Evolutionary conservation across 2,888 invertebrate genomes (phyloP), one percentile per base, ranked within the genome.

Genomic region (Leucozona laternaria): DNA sequence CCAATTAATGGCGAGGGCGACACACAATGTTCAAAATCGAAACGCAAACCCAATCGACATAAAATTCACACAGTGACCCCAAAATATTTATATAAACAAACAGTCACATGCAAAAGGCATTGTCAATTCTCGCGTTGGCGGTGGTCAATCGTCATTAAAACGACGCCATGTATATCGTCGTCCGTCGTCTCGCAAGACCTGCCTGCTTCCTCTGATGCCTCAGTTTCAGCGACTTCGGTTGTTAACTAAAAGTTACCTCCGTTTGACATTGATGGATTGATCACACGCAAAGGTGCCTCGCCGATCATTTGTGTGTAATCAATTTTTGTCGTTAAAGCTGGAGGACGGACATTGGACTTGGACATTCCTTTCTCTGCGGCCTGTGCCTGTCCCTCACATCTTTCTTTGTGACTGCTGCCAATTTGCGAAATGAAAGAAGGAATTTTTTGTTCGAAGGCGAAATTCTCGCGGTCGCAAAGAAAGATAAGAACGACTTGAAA

Each of bases 181-280:
- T n/a, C n/a, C n/a, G n/a, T n/a, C n/a, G n/a, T n/a, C n/a, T 66
- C 37, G 25, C 43, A 40, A 43, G 15, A 25, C 45, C 15, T 7
- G 8, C 7, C 3, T 13, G n/a, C 11, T 37, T 3, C 8, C 28
- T 2, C 17, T 31, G 17, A 0, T 58, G 34, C 10, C 20, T 17
- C 31, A 25, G 45, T 28, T 3, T 58, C 76, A 62, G 4, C 45
- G 55, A 25, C 22, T 45, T 28, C 20, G n/a, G 17, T 25, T 22
- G 25, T 13, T 28, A 64, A 64, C 64, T 13, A 62, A 64, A 64
- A 64, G 45, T 66, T 48, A 34, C 50, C 58, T 58, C 0, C 20
- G 1, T 28, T 28, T 48, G 79, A 84, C 84, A 68, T 45, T 85
- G 84, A 85, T 85, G 76, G 80, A 85, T 85, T 77, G 80, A 85